A percentile compares a stretch with the other conserved stretches of the same genome.
Conservation (phyloP, 1,140 invertebrate species). For the Mercenaria mercenaria region DNA sequence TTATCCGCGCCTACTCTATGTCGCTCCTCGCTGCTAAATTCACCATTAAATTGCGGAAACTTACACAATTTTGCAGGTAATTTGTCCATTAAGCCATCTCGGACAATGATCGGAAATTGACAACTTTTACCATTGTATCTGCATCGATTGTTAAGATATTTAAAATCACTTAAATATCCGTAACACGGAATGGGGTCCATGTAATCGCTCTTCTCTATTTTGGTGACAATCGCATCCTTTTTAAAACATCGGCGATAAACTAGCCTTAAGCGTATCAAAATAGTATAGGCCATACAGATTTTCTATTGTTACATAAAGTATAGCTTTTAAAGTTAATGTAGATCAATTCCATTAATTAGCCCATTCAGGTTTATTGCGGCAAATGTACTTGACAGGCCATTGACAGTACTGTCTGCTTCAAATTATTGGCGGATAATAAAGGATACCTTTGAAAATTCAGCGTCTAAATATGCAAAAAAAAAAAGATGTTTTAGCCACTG, state of each 20-base stretch:
- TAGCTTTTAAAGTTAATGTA: background rate
- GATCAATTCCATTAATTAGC: background rate
- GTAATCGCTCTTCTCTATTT: background rate
- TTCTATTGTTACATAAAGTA: background rate
- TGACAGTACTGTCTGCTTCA: background rate
- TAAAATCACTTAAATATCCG: constrained; percentile 35
- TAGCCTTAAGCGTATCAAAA: background rate
- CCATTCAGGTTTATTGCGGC: background rate
- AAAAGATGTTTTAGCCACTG: too few species aligned
- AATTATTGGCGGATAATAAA: too few species aligned
- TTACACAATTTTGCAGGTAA: constrained; percentile 12
- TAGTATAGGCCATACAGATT: background rate
- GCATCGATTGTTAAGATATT: background rate
- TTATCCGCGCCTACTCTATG: constrained; percentile 2
- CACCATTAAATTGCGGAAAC: constrained; percentile 7
- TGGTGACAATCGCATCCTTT: constrained; percentile 8
- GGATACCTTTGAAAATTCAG: too few species aligned
- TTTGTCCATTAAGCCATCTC: background rate
- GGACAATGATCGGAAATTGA: background rate
- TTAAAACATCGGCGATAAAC: background rate
- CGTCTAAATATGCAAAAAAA: too few species aligned
- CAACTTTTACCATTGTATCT: background rate
- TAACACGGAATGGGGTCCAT: background rate
- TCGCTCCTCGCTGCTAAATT: background rate
- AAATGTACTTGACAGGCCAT: background rate